These are phyloP conservation scores for Watersipora subatra DNA, from an alignment of 1,140 invertebrate species.

Conservation along the genomic window DNA sequence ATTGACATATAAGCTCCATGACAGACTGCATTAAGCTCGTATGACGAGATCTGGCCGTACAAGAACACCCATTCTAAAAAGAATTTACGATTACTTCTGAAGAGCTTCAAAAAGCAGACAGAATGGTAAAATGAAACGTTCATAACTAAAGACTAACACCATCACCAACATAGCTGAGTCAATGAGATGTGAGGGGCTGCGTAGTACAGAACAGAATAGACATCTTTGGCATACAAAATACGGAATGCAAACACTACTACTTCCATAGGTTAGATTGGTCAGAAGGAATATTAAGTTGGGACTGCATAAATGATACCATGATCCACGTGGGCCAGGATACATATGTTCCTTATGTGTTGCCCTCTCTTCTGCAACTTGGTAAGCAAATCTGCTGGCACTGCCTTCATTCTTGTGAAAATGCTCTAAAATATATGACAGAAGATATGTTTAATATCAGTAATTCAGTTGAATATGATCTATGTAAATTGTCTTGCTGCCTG, in stretches of 20 bases:
- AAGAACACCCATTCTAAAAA: no score
- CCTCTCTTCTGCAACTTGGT: slow-evolving; percentile 54
- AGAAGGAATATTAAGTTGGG: neutral
- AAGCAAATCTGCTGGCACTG: slow-evolving; percentile 44
- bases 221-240: neutral
- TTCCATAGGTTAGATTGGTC: neutral
- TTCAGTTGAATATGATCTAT: no score
- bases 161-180: no score
- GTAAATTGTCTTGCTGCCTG: no score
- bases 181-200: neutral
- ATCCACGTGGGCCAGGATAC: slow-evolving; percentile 97
- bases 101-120: no score
- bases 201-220: neutral
- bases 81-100: no score
- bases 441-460: no score
- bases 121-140: no score
- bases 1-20: no score
- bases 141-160: no score
- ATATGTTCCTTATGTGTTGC: slow-evolving; percentile 77
- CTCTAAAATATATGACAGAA: neutral
- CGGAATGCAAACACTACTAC: neutral
- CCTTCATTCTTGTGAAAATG: slow-evolving; percentile 16
- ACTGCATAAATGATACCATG: slow-evolving; percentile 51
- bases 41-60: no score
- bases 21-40: no score